phyloP scores from a whole-genome alignment of 2,888 invertebrate species.

The Parapristionchus giblindavisi region DNA sequence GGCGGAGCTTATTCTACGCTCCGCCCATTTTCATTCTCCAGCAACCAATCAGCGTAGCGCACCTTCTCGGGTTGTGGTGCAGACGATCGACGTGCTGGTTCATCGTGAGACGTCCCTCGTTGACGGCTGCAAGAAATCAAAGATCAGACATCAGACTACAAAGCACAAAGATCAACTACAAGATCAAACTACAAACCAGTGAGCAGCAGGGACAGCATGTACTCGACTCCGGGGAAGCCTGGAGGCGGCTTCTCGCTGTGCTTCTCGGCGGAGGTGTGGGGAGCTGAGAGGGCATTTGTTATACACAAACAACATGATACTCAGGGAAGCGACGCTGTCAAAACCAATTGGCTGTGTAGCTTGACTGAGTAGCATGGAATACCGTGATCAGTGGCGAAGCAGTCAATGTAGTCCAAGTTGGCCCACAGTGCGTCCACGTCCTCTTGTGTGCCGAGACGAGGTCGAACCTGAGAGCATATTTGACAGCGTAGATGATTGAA shows the following conservation, averaged over 20 bases:
- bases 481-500: too few relatives aligned
- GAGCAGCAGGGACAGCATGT: constrained; percentile 91
- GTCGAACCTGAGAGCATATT: constrained; percentile 85
- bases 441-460: constrained; percentile 83
- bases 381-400: constrained; percentile 97
- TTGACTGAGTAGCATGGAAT: too few relatives aligned
- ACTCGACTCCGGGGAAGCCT: constrained; percentile 82
- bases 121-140: constrained; percentile 79
- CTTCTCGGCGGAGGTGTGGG: constrained; percentile 91
- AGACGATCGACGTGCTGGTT: constrained; percentile 91
- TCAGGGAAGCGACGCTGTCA: too few relatives aligned
- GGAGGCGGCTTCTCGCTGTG: constrained; percentile 68
- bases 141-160: background rate
- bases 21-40: too few relatives aligned
- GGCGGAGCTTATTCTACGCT: too few relatives aligned
- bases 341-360: too few relatives aligned
- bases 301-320: too few relatives aligned
- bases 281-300: too few relatives aligned
- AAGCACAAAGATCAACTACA: background rate
- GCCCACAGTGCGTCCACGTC: constrained; percentile 98
- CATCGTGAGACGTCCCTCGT: constrained; percentile 85
- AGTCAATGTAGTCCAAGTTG: constrained; percentile 91
- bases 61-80: constrained; percentile 85
- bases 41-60: too few relatives aligned
- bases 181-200: constrained; percentile 72